phyloP scores from a whole-genome alignment of 2,797 vertebrate species.

The Psittacula echo region DNA sequence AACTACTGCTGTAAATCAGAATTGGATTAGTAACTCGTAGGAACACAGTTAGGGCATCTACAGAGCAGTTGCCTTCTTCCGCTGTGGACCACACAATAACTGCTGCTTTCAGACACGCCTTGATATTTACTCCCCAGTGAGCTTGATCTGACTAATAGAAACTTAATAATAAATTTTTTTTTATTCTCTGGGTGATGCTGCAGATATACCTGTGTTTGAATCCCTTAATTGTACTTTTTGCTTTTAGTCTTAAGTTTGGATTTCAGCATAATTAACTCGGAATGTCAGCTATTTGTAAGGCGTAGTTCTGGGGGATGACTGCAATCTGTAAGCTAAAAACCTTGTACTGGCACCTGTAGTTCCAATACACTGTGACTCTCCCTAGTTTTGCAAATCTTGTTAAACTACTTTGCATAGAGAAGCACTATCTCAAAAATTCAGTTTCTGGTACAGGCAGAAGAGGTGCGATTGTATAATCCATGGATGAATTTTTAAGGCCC shows the following conservation, averaged over 20 bases:
- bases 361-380: not conserved
- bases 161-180: not conserved
- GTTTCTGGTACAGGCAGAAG: not conserved
- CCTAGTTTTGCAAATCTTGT: not conserved
- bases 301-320: not conserved
- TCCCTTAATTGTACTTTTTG: not conserved
- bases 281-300: not conserved
- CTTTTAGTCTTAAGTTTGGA: not conserved
- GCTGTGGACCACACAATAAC: not conserved
- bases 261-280: conserved; percentile 12
- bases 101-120: not conserved
- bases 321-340: not conserved
- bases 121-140: not conserved
- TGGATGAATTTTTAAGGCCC: not conserved
- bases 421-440: not conserved
- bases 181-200: not conserved
- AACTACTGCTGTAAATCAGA: not conserved
- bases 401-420: not conserved
- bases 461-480: not conserved
- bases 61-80: not conserved
- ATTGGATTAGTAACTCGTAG: not conserved
- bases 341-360: not conserved
- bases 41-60: not conserved
- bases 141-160: not conserved
- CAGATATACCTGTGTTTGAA: not conserved